Conservation (phyloP, 1,140 invertebrate species). For the Patella vulgata region DNA sequence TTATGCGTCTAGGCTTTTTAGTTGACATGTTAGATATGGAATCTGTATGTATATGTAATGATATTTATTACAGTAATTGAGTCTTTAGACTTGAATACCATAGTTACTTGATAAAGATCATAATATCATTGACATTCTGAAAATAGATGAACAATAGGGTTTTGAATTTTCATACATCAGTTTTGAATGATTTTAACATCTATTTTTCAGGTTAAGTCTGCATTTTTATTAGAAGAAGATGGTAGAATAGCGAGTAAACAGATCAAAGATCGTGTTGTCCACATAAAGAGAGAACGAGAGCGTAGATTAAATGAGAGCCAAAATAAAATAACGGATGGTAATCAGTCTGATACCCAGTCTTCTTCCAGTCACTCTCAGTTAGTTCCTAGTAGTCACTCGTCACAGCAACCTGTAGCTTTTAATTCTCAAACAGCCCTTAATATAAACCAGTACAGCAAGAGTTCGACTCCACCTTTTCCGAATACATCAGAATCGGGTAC, state of each 20-base stretch:
- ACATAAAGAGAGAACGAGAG: slow-evolving; percentile 74
- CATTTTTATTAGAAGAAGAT: slow-evolving; percentile 71
- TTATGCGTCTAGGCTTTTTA: no score
- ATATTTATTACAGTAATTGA: no score
- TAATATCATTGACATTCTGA: no score
- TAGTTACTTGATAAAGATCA: no score
- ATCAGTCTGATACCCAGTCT: slow-evolving; percentile 23
- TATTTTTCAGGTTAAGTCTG: slow-evolving; percentile 59
- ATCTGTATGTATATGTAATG: no score
- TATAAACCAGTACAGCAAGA: slow-evolving; percentile 5
- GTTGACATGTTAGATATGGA: no score
- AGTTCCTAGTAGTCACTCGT: neutral
- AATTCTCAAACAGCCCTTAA: slow-evolving; percentile 1
- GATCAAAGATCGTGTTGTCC: slow-evolving; percentile 76
- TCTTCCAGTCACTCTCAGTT: slow-evolving; percentile 37
- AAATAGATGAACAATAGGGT: no score
- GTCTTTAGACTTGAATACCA: no score
- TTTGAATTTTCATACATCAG: no score
- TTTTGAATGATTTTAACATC: no score
- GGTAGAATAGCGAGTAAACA: slow-evolving; percentile 87
- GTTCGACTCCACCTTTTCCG: slow-evolving; percentile 11
- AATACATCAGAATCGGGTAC: slow-evolving; percentile 8
- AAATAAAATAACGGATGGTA: slow-evolving; percentile 35
- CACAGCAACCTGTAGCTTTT: neutral
- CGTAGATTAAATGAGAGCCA: slow-evolving; percentile 64